A percentile compares a stretch with the other conserved stretches of the same genome.
These are phyloP conservation scores for Drosophila koepferae DNA, from an alignment of 2,888 invertebrate genomes.

Conservation along the genomic window DNA sequence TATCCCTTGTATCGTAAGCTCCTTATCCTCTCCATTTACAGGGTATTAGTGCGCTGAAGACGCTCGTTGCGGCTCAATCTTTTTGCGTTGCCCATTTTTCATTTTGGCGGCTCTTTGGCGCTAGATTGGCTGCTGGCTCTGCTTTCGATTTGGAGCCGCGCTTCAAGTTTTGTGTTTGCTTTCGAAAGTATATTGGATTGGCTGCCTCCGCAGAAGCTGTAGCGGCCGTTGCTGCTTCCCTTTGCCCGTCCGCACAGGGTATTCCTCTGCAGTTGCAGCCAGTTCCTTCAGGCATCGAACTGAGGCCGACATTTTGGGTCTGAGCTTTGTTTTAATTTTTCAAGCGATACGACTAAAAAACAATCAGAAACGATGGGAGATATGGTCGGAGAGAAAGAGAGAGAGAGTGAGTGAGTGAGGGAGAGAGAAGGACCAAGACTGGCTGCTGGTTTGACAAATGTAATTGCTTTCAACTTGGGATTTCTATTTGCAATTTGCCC, in stretches of 20 bases:
- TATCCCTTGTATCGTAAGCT: no score
- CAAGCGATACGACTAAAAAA: slow-evolving; percentile 38
- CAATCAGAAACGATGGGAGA: slow-evolving; percentile 29
- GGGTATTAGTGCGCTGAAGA: slow-evolving; percentile 10
- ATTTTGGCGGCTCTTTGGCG: slow-evolving; percentile 50
- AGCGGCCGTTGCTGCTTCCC: not conserved
- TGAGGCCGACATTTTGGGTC: slow-evolving; percentile 56
- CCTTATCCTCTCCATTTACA: not conserved
- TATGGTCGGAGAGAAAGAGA: not conserved
- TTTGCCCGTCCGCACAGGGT: no score
- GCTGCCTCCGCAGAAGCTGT: slow-evolving; percentile 20
- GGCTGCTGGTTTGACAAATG: slow-evolving; percentile 20
- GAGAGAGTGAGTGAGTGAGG: not conserved
- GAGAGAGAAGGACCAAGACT: not conserved
- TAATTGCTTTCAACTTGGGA: slow-evolving; percentile 29
- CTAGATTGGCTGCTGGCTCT: slow-evolving; percentile 52
- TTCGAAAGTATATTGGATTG: slow-evolving; percentile 81
- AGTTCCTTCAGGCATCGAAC: slow-evolving; percentile 33
- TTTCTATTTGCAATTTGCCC: not conserved
- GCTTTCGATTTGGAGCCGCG: slow-evolving; percentile 51
- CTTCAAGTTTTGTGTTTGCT: slow-evolving; percentile 75
- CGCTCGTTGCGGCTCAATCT: not conserved
- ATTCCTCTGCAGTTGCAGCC: slow-evolving; percentile 18
- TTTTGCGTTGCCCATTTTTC: slow-evolving; percentile 24
- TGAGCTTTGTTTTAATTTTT: slow-evolving; percentile 61